Percentiles rank a stretch among this genome's conserved stretches.
Evolutionary conservation across 2,113 vertebrate species (phyloP).

Genomic region (Cephalopholis sonnerati): DNA sequence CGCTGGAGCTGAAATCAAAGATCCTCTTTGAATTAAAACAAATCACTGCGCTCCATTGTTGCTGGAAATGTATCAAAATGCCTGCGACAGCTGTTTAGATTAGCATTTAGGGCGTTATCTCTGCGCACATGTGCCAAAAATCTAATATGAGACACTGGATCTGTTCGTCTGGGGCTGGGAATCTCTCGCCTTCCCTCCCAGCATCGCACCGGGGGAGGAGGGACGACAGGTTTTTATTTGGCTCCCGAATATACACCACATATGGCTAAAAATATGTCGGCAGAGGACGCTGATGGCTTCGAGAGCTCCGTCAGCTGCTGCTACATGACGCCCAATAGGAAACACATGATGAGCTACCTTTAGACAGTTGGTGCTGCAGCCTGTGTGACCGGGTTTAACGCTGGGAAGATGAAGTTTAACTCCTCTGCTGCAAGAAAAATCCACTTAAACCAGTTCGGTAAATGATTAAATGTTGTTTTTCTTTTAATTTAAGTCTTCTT

Average conservation of each 20-base stretch:
- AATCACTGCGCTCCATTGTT: background rate
- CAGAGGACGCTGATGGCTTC: background rate
- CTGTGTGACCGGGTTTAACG: background rate
- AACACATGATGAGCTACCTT: constrained; percentile 57
- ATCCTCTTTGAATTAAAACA: background rate
- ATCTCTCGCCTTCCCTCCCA: constrained; percentile 49
- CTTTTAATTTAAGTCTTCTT: too few species aligned
- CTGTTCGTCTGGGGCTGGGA: constrained; percentile 14
- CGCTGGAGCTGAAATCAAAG: background rate
- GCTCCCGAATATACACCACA: constrained; percentile 55
- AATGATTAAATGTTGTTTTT: background rate
- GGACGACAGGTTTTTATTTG: constrained; percentile 54
- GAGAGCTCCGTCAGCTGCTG: constrained; percentile 59
- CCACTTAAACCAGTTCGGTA: background rate
- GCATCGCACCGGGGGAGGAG: background rate
- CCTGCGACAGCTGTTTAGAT: background rate
- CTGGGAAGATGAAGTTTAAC: too few species aligned
- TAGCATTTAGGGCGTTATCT: constrained; percentile 1
- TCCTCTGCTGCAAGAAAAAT: background rate
- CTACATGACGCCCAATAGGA: constrained; percentile 45
- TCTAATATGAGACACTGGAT: constrained; percentile 29
- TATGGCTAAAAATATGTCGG: constrained; percentile 40
- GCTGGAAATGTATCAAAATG: background rate
- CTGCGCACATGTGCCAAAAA: constrained; percentile 8
- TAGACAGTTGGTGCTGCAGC: constrained; percentile 33